A percentile compares a stretch with the other conserved stretches of the same genome.
phyloP scores from a whole-genome alignment of 2,797 vertebrate species.

The Poeciliopsis presidionis region DNA sequence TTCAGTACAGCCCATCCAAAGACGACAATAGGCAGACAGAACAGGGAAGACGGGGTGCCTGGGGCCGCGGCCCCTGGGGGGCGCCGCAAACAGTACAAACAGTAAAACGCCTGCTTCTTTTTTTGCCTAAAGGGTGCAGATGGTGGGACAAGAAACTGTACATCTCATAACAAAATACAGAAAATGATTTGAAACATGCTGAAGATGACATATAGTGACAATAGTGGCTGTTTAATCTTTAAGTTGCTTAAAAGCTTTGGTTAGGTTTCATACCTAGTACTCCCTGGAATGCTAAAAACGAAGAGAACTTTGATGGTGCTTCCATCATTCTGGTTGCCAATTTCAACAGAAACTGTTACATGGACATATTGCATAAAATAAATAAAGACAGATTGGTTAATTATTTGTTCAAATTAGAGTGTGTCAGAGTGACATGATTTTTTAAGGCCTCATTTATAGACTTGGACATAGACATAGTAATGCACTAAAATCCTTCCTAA shows the following conservation, averaged over 20 bases:
- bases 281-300: constrained; percentile 26
- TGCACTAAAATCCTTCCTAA: neutral
- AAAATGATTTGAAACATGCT: constrained; percentile 19
- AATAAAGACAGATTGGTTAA: neutral
- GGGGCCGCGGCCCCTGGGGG: too few species aligned
- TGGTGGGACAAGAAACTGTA: constrained; percentile 18
- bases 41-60: too few species aligned
- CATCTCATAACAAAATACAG: constrained; percentile 18
- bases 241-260: constrained; percentile 26
- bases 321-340: constrained; percentile 15
- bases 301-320: constrained; percentile 32
- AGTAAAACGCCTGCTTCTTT: neutral
- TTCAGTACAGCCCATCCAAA: too few species aligned
- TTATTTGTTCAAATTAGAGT: neutral
- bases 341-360: constrained; percentile 21
- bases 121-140: constrained; percentile 13
- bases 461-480: neutral
- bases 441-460: neutral
- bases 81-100: too few species aligned
- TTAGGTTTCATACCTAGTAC: constrained; percentile 16
- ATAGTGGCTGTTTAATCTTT: constrained; percentile 21
- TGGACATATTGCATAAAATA: neutral
- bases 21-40: too few species aligned
- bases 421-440: neutral
- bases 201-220: constrained; percentile 9